These are phyloP conservation scores for Gymnoscelis rufifasciata DNA, from an alignment of 2,888 invertebrate species.

Conservation along the genomic window DNA sequence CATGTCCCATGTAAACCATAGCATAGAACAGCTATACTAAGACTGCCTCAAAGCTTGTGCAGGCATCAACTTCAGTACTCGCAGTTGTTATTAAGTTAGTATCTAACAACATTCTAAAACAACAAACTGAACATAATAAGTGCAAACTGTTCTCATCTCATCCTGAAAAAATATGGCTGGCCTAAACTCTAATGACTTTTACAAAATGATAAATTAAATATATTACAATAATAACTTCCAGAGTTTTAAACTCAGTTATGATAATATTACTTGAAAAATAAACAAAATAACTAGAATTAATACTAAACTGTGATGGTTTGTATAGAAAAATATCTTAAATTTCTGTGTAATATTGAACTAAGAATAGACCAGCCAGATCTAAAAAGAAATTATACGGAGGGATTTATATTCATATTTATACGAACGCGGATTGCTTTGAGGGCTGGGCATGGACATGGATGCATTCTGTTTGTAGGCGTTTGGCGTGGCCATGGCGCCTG, in stretches of 20 bases:
- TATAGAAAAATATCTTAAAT: too few species aligned
- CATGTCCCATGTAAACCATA: not conserved
- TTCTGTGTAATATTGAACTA: too few species aligned
- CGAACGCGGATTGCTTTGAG: slow-evolving; percentile 86
- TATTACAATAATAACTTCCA: too few species aligned
- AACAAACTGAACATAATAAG: slow-evolving; percentile 35
- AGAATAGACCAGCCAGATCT: not conserved
- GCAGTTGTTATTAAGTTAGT: slow-evolving; percentile 63
- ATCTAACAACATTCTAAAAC: slow-evolving; percentile 59
- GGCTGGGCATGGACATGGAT: slow-evolving; percentile 85
- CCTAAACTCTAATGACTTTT: too few species aligned
- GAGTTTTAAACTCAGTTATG: too few species aligned
- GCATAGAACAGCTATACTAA: slow-evolving; percentile 63
- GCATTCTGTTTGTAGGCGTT: slow-evolving; percentile 90
- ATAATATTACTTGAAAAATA: too few species aligned
- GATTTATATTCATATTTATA: slow-evolving; percentile 41
- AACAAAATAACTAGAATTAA: too few species aligned
- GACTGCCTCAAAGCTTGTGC: slow-evolving; percentile 60
- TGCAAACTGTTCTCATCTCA: slow-evolving; percentile 32
- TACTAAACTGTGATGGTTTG: too few species aligned
- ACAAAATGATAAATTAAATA: too few species aligned
- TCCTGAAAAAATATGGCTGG: slow-evolving; percentile 6
- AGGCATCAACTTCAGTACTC: slow-evolving; percentile 50
- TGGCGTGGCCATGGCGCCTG: slow-evolving; percentile 85
- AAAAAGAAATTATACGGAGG: not conserved